Percentiles rank a stretch among this genome's conserved stretches.
These are phyloP conservation scores for Idaea dimidiata DNA, from an alignment of 2,888 invertebrate genomes.

Conservation along the genomic window DNA sequence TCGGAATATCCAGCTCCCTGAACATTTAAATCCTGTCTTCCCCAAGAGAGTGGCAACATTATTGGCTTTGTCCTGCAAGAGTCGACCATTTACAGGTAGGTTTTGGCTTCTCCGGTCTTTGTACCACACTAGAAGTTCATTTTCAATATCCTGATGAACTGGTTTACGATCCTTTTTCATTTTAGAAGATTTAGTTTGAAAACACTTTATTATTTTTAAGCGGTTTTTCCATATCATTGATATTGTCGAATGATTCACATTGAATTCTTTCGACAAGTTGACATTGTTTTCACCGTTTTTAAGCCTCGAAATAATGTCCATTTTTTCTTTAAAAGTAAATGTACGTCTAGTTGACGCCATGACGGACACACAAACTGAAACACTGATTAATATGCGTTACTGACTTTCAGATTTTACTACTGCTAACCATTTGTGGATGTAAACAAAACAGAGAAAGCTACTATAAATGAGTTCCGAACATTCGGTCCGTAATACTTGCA, in stretches of 20 bases:
- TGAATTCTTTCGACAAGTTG: constrained; percentile 15
- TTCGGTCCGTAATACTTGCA: too few species aligned
- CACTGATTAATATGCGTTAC: too few species aligned
- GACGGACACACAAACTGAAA: too few species aligned
- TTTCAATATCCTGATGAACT: constrained; percentile 2
- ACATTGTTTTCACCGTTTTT: too few species aligned
- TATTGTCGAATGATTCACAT: constrained; percentile 19
- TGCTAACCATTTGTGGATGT: too few species aligned
- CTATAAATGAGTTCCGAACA: too few species aligned
- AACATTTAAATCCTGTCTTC: constrained; percentile 10
- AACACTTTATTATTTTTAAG: constrained; percentile 6
- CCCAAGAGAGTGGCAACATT: constrained; percentile 9
- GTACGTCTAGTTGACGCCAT: too few species aligned
- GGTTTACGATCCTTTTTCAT: constrained; percentile 1
- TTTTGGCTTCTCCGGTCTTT: neutral
- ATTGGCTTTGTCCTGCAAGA: neutral
- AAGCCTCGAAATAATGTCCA: too few species aligned
- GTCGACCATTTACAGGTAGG: neutral
- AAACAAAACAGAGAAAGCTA: too few species aligned
- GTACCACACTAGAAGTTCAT: neutral
- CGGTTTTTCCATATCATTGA: constrained; percentile 19
- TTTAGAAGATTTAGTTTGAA: constrained; percentile 12
- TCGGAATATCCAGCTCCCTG: constrained; percentile 14
- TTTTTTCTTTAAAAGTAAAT: too few species aligned
- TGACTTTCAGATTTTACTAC: too few species aligned